phyloP scores from a whole-genome alignment of 2,888 invertebrate species.

The Masnerella sp. region DNA sequence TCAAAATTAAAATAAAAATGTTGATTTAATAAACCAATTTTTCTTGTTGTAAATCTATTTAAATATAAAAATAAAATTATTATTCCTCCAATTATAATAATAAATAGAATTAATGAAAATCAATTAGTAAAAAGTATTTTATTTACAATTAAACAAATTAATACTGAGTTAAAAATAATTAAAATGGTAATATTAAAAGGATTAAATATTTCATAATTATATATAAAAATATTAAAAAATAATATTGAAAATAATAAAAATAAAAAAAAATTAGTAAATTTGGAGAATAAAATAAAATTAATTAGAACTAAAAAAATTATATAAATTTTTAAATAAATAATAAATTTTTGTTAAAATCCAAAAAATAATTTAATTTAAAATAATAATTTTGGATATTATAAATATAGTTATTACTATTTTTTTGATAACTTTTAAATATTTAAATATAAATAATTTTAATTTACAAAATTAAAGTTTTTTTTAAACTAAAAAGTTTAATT shows the following conservation, averaged over 20 bases:
- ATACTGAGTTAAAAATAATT: conserved; percentile 78
- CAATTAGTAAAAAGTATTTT: conserved; percentile 78
- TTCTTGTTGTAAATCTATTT: conserved; percentile 79
- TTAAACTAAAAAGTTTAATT: conserved; percentile 82
- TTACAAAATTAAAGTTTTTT: conserved; percentile 85
- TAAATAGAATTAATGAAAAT: conserved; percentile 82
- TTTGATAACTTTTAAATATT: conserved; percentile 79
- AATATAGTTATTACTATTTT: conserved; percentile 78
- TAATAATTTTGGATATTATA: conserved; percentile 86
- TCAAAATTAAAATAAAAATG: conserved; percentile 38
- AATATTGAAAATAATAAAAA: neutral
- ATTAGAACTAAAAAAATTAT: conserved; percentile 11
- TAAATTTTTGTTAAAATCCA: conserved; percentile 70
- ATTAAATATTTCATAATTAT: conserved; percentile 8
- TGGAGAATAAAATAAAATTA: neutral
- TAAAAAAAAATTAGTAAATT: neutral
- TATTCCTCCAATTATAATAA: conserved; percentile 83
- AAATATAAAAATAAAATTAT: conserved; percentile 84
- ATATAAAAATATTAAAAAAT: conserved; percentile 7
- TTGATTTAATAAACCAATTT: conserved; percentile 63
- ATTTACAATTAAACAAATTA: conserved; percentile 78
- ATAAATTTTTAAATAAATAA: neutral
- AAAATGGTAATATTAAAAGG: conserved; percentile 71
- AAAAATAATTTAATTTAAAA: conserved; percentile 83
- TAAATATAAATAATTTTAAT: conserved; percentile 81